These are phyloP conservation scores for Drosophila ercepeae DNA, from an alignment of 1,140 invertebrate species.

Conservation along the genomic window DNA sequence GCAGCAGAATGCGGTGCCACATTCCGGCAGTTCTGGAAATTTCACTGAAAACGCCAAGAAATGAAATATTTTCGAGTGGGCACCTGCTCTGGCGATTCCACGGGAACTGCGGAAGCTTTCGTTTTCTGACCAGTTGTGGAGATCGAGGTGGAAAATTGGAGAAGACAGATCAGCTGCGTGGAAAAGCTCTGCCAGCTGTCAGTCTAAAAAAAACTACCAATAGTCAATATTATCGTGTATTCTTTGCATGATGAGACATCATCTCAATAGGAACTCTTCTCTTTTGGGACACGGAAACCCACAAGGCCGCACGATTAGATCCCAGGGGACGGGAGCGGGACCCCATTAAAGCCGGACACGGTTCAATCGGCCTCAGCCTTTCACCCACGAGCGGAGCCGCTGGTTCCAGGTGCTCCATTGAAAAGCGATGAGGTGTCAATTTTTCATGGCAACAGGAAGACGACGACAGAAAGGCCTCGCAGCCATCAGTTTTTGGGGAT, in stretches of 20 bases:
- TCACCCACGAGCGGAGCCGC: not conserved
- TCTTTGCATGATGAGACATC: no score
- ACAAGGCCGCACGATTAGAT: constrained; percentile 34
- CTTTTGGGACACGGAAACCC: not conserved
- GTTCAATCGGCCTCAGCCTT: not conserved
- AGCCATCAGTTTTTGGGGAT: constrained; percentile 26
- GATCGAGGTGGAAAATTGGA: constrained; percentile 19
- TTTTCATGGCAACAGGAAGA: constrained; percentile 53
- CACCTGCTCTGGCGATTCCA: constrained; percentile 9
- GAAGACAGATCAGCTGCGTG: constrained; percentile 19
- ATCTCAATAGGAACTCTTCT: no score
- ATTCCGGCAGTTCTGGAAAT: constrained; percentile 52
- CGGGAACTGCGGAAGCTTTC: constrained; percentile 24
- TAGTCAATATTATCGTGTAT: not conserved
- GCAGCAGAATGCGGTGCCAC: constrained; percentile 54
- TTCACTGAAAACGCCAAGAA: constrained; percentile 14
- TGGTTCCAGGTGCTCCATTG: constrained; percentile 54
- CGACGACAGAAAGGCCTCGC: constrained; percentile 33
- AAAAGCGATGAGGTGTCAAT: constrained; percentile 76
- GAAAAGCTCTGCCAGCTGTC: constrained; percentile 33
- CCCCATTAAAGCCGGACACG: constrained; percentile 39
- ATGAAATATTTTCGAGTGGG: constrained; percentile 16
- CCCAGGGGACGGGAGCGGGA: constrained; percentile 20
- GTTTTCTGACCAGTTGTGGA: not conserved
- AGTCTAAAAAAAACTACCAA: not conserved